A percentile compares a stretch with the other conserved stretches of the same genome.
These are phyloP conservation scores for Papilio polyxenes DNA, from an alignment of 1,140 invertebrate species.

Conservation along the genomic window DNA sequence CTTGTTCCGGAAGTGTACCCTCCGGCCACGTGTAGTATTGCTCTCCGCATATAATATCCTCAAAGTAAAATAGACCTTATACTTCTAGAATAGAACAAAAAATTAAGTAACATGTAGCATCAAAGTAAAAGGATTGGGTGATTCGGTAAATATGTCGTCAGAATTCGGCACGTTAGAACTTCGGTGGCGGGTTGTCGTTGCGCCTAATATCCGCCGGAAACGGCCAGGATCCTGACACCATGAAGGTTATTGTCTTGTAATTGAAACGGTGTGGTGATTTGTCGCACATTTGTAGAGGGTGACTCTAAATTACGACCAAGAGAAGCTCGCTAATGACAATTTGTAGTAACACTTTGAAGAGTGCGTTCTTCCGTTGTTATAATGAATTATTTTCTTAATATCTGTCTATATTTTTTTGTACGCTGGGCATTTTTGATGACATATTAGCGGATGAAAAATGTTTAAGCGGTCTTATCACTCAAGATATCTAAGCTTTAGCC, in stretches of 20 bases:
- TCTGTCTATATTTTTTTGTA: not conserved
- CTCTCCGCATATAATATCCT: conserved; percentile 31
- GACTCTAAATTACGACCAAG: conserved; percentile 21
- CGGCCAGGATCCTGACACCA: conserved; percentile 58
- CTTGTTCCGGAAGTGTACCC: conserved; percentile 64
- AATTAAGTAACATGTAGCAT: conserved; percentile 35
- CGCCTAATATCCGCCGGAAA: conserved; percentile 76
- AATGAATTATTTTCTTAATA: not conserved
- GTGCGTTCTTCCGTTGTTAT: not conserved
- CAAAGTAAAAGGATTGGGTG: conserved; percentile 55
- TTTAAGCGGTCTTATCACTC: not conserved
- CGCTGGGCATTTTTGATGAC: too few relatives aligned
- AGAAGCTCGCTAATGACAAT: conserved; percentile 29
- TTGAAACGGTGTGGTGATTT: conserved; percentile 75
- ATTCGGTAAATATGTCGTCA: conserved; percentile 73
- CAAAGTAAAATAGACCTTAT: conserved; percentile 10
- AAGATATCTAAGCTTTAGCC: not conserved
- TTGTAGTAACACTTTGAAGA: not conserved
- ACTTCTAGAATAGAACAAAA: conserved; percentile 37
- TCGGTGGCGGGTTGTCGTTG: conserved; percentile 52
- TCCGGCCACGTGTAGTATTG: conserved; percentile 55
- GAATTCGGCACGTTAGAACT: conserved; percentile 67
- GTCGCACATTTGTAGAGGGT: conserved; percentile 56
- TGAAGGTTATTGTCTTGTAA: conserved; percentile 70
- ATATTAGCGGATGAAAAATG: too few relatives aligned